Evolutionary conservation across 1,140 invertebrate genomes (phyloP), one percentile per base, ranked within the genome.

Genomic region (Hylaeus volcanicus): DNA sequence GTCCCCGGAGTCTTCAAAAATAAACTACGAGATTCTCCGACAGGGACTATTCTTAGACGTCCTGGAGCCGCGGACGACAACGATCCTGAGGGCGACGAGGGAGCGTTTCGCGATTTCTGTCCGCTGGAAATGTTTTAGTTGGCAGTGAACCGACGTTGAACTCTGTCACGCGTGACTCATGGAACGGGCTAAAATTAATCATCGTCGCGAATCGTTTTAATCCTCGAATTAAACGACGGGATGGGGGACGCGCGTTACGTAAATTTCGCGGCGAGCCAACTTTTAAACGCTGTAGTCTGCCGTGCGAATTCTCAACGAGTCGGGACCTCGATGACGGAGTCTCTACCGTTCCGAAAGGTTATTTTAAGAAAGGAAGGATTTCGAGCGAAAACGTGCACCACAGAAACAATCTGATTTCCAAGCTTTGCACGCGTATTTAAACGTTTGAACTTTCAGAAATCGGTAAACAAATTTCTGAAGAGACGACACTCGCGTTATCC

Each of bases 221-320:
- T 77, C 48, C 74, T 61, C 55, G 39, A 75, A 75, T 75, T 75
- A 66, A 66, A 75, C 37, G 56, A n/a, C 0, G 53, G 37, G 8
- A 48, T 8, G 11, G 43, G 11, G 37, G 8, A 2, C 0, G 2
- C 9, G 9, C 26, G 65, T 77, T 77, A 58, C 74, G 74, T 77
- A 77, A 76, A 70, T 77, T 70, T 77, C 1, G 53, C 37, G 51
- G 2, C 74, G 65, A 70, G 74, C 74, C 74, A 77, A 70, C 1
- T n/a, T n/a, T 6, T 65, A 43, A 37, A 41, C n/a, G 58, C 37
- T 45, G 6, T 26, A 26, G 26, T 1, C 45, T 45, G 72, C 60
- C 60, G 14, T 74, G 61, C 61, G n/a, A 75, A 66, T 75, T 75
- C 61, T 66, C 15, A 8, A 55, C 73, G 56, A 1, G 73, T 43